Percentiles rank a stretch among this genome's conserved stretches.
These are phyloP conservation scores for Amblyjoppa proteus DNA, from an alignment of 2,888 invertebrate genomes.

Conservation along the genomic window DNA sequence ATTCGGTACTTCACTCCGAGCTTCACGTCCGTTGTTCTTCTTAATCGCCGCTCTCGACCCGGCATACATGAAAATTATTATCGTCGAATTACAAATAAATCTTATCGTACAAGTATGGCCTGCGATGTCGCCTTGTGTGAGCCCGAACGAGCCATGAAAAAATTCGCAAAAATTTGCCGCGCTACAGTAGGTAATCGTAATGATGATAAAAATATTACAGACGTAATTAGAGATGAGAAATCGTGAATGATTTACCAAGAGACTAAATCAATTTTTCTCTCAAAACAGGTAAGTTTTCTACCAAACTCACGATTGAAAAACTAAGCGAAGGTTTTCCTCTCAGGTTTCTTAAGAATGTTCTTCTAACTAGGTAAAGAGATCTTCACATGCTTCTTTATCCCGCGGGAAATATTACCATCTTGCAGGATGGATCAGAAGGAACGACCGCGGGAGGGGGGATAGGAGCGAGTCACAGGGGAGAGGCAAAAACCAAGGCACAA, in stretches of 20 bases:
- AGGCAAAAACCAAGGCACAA: constrained; percentile 46
- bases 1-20: too few species aligned
- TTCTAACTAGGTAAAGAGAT: constrained; percentile 54
- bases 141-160: too few species aligned
- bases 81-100: too few species aligned
- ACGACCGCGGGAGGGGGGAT: constrained; percentile 45
- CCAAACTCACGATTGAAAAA: constrained; percentile 21
- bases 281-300: constrained; percentile 40
- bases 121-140: too few species aligned
- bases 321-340: constrained; percentile 10
- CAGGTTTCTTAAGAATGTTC: constrained; percentile 36
- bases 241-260: constrained; percentile 6
- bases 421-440: constrained; percentile 31
- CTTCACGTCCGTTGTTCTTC: too few species aligned
- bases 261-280: constrained; percentile 30
- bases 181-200: neutral
- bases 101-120: too few species aligned
- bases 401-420: constrained; percentile 51
- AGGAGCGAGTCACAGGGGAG: constrained; percentile 39
- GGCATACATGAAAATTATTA: too few species aligned
- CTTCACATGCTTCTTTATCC: constrained; percentile 56
- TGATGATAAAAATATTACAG: neutral
- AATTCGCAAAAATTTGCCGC: too few species aligned
- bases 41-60: too few species aligned
- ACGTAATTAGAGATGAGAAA: neutral